These are phyloP conservation scores for Pheucticus melanocephalus DNA, from an alignment of 2,113 vertebrate species.

Conservation along the genomic window DNA sequence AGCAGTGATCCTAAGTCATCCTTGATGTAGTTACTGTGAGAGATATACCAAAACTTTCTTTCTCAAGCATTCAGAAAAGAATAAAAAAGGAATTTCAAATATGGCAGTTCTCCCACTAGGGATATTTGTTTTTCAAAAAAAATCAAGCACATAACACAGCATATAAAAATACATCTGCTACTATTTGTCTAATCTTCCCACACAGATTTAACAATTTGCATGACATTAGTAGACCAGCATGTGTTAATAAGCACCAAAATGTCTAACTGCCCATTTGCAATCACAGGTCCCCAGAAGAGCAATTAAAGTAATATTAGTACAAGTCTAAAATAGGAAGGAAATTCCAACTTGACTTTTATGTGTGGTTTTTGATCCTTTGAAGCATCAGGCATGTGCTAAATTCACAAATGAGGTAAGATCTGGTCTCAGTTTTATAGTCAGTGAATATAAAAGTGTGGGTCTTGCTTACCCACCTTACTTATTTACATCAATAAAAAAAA, in stretches of 20 bases:
- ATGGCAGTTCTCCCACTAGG: not conserved
- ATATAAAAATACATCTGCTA: slow-evolving; percentile 4
- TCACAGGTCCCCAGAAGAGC: not conserved
- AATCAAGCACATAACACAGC: not conserved
- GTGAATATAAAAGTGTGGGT: not conserved
- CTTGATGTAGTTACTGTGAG: not conserved
- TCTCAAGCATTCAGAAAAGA: not conserved
- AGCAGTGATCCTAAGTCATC: not conserved
- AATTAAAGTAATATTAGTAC: not conserved
- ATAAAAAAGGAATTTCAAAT: not conserved
- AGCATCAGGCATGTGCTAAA: not conserved
- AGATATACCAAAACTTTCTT: not conserved
- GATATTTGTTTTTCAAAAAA: not conserved
- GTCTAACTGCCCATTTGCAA: slow-evolving; percentile 1
- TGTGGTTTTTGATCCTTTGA: not conserved
- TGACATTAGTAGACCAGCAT: not conserved
- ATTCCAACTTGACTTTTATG: not conserved
- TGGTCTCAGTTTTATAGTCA: not conserved
- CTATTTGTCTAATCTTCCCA: not conserved
- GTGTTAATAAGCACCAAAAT: not conserved
- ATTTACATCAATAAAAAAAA: not conserved
- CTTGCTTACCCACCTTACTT: not conserved
- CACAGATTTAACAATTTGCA: not conserved
- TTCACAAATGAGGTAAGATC: not conserved
- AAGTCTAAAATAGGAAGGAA: not conserved